Evolutionary conservation across 2,888 invertebrate species (phyloP).

Genomic region (Dicycla oo): DNA sequence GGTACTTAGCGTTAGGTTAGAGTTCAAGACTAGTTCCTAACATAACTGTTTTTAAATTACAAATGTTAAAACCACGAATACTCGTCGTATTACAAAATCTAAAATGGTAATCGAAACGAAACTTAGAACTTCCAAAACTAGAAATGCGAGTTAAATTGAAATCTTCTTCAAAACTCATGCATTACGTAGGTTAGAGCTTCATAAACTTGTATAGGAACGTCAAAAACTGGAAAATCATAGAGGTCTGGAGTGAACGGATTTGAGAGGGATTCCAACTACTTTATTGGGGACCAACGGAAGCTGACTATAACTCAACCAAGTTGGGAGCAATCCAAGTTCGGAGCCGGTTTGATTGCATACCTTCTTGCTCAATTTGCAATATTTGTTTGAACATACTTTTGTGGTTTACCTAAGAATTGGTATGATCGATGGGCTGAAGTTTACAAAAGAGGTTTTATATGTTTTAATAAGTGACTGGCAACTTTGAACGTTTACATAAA

Average conservation of each 20-base stretch:
- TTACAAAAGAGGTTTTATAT: background rate
- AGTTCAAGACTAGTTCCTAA: background rate
- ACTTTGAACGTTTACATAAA: conserved; percentile 3
- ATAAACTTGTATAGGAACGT: conserved; percentile 64
- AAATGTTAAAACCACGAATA: background rate
- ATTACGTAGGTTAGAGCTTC: conserved; percentile 46
- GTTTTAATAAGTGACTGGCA: conserved; percentile 9
- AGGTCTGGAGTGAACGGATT: conserved; percentile 68
- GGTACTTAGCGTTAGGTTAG: background rate
- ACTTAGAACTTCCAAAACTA: conserved; percentile 20
- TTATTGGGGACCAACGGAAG: conserved; percentile 69
- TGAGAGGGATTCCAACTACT: conserved; percentile 75
- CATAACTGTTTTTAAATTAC: background rate
- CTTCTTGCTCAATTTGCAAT: conserved; percentile 67
- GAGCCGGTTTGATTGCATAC: conserved; percentile 73
- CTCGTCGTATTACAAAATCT: conserved; percentile 15
- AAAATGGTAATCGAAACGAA: conserved; percentile 45
- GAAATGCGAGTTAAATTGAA: conserved; percentile 51
- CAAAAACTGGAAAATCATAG: conserved; percentile 73
- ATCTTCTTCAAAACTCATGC: conserved; percentile 44
- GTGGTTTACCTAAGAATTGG: conserved; percentile 32
- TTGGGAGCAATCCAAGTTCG: conserved; percentile 75
- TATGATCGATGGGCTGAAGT: conserved; percentile 36
- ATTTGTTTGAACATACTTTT: conserved; percentile 58
- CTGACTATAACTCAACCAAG: conserved; percentile 72